Evolutionary conservation across 2,888 invertebrate genomes (phyloP).

Genomic region (Orthosia incerta): DNA sequence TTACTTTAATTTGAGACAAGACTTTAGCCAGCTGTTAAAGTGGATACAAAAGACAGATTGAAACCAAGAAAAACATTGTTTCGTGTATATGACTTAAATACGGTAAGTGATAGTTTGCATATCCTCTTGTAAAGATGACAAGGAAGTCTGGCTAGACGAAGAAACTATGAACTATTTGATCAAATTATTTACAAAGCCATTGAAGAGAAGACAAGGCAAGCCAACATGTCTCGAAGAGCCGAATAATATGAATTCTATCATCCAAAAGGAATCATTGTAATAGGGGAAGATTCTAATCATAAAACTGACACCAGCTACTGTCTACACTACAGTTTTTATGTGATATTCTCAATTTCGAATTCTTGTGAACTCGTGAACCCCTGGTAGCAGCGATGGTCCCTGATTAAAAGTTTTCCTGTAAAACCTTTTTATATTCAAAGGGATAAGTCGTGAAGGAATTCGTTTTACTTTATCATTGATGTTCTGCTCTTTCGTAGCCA

Average conservation of each 20-base stretch:
- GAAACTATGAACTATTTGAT: too few species aligned
- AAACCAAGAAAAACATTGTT: too few species aligned
- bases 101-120: too few species aligned
- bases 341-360: constrained; percentile 20
- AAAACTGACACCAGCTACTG: constrained; percentile 11
- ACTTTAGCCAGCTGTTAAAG: too few species aligned
- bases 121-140: background rate
- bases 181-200: too few species aligned
- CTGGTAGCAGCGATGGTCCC: constrained; percentile 79
- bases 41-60: too few species aligned
- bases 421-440: constrained; percentile 87
- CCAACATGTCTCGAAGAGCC: background rate
- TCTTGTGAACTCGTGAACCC: constrained; percentile 66
- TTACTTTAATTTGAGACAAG: too few species aligned
- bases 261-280: background rate
- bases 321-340: background rate
- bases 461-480: constrained; percentile 84
- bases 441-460: constrained; percentile 84
- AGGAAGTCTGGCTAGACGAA: background rate
- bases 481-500: constrained; percentile 68
- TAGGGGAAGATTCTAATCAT: background rate
- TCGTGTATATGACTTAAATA: too few species aligned
- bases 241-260: background rate
- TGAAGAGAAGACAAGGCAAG: too few species aligned
- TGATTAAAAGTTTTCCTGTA: constrained; percentile 89